These are phyloP conservation scores for Strongylocentrotus purpuratus DNA, from an alignment of 35 echinoderm and acorn worm species.

Conservation along the genomic window DNA sequence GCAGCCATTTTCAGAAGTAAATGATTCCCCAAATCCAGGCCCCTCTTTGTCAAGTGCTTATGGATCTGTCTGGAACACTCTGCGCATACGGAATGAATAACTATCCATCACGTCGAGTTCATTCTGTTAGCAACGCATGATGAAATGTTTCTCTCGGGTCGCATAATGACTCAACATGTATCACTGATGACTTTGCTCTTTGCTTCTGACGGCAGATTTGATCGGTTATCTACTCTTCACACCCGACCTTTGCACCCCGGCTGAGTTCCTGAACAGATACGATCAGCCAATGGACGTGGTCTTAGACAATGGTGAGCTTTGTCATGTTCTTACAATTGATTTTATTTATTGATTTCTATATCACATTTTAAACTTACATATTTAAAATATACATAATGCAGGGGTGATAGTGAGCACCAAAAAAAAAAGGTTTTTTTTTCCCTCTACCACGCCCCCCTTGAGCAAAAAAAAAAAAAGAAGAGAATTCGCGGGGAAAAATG, in stretches of 20 bases:
- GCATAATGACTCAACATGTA: neutral
- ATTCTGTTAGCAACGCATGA: neutral
- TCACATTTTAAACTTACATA: too few relatives aligned
- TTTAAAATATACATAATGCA: too few relatives aligned
- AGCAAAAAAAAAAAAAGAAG: too few relatives aligned
- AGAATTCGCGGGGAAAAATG: too few relatives aligned
- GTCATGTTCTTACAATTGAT: neutral
- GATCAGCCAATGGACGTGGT: slow-evolving; percentile 95
- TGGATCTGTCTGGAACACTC: neutral
- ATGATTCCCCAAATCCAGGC: neutral
- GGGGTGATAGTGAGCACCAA: too few relatives aligned
- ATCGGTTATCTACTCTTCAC: slow-evolving; percentile 84
- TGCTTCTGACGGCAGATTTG: slow-evolving; percentile 70
- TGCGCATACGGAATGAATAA: neutral
- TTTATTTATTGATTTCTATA: too few relatives aligned
- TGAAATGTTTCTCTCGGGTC: neutral
- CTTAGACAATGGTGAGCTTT: slow-evolving; percentile 75
- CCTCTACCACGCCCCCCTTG: too few relatives aligned
- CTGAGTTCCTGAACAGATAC: slow-evolving; percentile 75
- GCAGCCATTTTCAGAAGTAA: neutral
- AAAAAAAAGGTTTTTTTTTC: too few relatives aligned
- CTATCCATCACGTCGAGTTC: neutral
- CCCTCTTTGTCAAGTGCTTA: neutral
- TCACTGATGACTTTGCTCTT: neutral
- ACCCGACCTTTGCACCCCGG: slow-evolving; percentile 78